Percentiles rank a stretch among this genome's conserved stretches.
Evolutionary conservation across 92 coral and sea anemone genomes (phyloP).

Genomic region (Heteractis magnifica): DNA sequence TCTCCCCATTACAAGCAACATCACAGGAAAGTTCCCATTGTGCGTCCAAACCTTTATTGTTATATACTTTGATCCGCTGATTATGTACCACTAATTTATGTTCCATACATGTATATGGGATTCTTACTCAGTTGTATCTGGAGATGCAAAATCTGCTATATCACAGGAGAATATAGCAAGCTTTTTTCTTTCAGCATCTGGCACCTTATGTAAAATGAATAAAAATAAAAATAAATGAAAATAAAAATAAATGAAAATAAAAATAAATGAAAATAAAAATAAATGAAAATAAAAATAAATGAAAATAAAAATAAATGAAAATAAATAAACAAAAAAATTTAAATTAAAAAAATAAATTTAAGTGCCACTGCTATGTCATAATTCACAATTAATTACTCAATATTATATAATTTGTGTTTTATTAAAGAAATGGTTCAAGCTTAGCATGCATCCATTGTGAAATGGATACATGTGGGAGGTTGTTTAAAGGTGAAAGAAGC

Average conservation of each 20-base stretch:
- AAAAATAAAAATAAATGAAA: background rate
- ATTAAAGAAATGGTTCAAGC: too few relatives aligned
- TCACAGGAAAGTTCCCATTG: background rate
- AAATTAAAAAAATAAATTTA: background rate
- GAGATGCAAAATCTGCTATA: slow-evolving; percentile 85
- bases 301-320: background rate
- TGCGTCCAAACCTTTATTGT: too few relatives aligned
- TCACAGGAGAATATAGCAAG: slow-evolving; percentile 96
- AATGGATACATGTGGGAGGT: too few relatives aligned
- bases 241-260: background rate
- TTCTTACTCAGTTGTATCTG: slow-evolving; percentile 75
- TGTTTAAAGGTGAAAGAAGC: too few relatives aligned
- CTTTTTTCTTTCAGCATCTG: slow-evolving; percentile 85
- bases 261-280: background rate
- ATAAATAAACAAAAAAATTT: background rate
- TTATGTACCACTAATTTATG: too few relatives aligned
- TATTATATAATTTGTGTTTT: too few relatives aligned
- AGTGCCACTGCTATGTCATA: too few relatives aligned
- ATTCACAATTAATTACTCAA: too few relatives aligned
- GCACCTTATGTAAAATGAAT: slow-evolving; percentile 40
- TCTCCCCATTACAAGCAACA: background rate
- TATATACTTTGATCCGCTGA: too few relatives aligned
- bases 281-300: background rate
- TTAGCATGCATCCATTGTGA: too few relatives aligned
- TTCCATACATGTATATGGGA: too few relatives aligned